These are phyloP conservation scores for Hycleus cichorii DNA, from an alignment of 1,140 invertebrate genomes.

Conservation along the genomic window DNA sequence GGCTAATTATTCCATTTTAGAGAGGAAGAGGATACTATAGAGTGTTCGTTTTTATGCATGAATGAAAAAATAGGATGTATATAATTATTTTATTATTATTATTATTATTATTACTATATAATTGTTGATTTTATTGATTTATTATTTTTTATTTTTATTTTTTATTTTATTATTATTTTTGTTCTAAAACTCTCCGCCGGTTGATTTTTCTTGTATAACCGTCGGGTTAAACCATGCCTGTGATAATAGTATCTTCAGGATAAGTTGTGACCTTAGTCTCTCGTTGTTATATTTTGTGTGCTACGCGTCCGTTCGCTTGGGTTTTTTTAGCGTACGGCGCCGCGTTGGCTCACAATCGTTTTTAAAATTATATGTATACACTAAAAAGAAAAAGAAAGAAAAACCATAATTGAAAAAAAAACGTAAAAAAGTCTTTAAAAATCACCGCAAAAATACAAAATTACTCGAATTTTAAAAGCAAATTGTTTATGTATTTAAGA, in stretches of 20 bases:
- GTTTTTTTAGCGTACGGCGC: constrained; percentile 2
- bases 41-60: too few relatives aligned
- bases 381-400: constrained; percentile 27
- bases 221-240: constrained; percentile 41
- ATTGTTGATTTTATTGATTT: neutral
- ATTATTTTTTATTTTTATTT: constrained; percentile 6
- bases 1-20: constrained; percentile 22
- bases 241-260: constrained; percentile 49
- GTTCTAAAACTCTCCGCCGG: constrained; percentile 25
- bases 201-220: neutral
- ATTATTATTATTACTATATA: neutral
- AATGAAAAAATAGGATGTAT: too few relatives aligned
- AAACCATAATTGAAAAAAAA: constrained; percentile 22
- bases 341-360: constrained; percentile 30
- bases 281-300: constrained; percentile 43
- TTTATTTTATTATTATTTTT: constrained; percentile 11
- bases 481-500: constrained; percentile 38
- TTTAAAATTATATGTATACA: constrained; percentile 43
- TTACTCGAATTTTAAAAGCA: constrained; percentile 37
- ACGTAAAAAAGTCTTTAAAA: neutral
- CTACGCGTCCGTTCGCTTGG: constrained; percentile 14
- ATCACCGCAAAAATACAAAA: constrained; percentile 19
- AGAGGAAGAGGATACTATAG: constrained; percentile 13
- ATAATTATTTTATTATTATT: too few relatives aligned
- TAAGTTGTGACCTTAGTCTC: constrained; percentile 47